Conservation (phyloP, 1,140 invertebrate species). For the Parapsyche elsis region DNA sequence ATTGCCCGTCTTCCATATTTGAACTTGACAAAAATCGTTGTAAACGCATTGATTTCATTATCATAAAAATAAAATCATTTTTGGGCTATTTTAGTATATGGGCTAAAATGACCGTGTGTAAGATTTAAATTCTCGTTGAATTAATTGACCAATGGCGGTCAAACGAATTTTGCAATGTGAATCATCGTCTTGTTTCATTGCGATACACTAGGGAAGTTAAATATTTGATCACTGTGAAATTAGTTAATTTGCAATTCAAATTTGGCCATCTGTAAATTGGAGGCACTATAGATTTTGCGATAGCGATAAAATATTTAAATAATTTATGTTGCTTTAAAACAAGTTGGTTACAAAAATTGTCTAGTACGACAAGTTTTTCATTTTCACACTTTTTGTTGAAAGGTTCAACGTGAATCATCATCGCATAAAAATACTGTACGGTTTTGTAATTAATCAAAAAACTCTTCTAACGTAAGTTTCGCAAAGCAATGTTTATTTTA, state of each 20-base stretch:
- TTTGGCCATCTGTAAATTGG: not conserved
- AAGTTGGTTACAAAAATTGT: not conserved
- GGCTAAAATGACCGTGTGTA: not conserved
- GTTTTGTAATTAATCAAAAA: no score
- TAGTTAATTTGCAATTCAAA: slow-evolving; percentile 2
- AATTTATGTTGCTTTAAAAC: not conserved
- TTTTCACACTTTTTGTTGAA: not conserved
- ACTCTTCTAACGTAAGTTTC: no score
- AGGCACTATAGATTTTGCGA: not conserved
- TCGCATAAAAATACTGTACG: no score
- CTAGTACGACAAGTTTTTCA: not conserved
- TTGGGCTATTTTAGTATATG: not conserved
- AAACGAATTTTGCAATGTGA: slow-evolving; percentile 6
- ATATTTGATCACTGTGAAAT: slow-evolving; percentile 12
- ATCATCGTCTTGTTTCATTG: not conserved
- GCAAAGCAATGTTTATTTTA: no score
- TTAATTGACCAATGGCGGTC: not conserved
- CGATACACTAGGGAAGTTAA: slow-evolving; percentile 1
- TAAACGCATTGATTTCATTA: not conserved
- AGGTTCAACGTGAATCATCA: no score
- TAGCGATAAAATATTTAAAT: not conserved
- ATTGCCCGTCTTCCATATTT: not conserved
- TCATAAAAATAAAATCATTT: not conserved
- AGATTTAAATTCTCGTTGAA: not conserved
- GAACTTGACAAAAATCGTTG: not conserved